Evolutionary conservation across 2,888 invertebrate species (phyloP).

Genomic region (Flexamia atlantica): DNA sequence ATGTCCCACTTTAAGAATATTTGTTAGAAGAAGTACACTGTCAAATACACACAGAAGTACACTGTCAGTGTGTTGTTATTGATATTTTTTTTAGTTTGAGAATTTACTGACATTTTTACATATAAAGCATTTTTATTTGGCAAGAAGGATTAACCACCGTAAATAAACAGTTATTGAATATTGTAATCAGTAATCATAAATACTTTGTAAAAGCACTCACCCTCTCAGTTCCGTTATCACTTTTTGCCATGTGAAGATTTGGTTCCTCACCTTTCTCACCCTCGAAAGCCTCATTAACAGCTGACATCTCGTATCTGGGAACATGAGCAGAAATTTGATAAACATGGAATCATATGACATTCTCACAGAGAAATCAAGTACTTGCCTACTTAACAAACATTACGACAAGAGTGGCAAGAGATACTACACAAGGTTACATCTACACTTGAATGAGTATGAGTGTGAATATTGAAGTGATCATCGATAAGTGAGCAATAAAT

Average conservation of each 20-base stretch:
- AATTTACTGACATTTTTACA: too few species aligned
- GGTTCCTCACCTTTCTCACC: not conserved
- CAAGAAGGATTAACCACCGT: too few species aligned
- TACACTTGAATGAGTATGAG: not conserved
- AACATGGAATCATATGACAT: not conserved
- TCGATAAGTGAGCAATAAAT: too few species aligned
- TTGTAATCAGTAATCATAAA: not conserved
- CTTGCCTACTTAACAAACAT: not conserved
- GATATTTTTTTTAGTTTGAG: too few species aligned
- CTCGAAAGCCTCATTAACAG: not conserved
- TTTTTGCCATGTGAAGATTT: not conserved
- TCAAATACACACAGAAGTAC: too few species aligned
- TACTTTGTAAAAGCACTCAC: not conserved
- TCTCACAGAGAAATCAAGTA: not conserved
- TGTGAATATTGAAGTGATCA: not conserved
- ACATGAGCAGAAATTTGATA: constrained; percentile 9
- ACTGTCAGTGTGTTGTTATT: too few species aligned
- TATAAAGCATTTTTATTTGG: too few species aligned
- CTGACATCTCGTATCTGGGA: constrained; percentile 6
- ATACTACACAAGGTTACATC: not conserved
- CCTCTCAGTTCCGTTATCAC: constrained; percentile 22
- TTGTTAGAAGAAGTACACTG: too few species aligned
- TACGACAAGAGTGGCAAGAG: not conserved
- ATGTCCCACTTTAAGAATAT: too few species aligned
- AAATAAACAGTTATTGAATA: too few species aligned